Conservation (phyloP, 2,888 invertebrate genomes). For the Cynaeus angustus region DNA sequence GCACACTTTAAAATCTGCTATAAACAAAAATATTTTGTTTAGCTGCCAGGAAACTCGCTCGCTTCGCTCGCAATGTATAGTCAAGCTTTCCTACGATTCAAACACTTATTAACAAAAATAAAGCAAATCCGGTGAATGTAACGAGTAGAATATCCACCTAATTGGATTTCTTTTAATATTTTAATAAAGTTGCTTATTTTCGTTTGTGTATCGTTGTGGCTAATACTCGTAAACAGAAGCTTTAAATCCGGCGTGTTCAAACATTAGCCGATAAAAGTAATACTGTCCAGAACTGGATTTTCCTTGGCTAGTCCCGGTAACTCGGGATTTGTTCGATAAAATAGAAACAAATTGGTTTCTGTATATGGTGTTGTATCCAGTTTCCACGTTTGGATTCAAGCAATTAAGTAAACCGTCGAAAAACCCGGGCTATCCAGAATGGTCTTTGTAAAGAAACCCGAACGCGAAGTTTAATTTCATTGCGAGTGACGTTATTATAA, state of each 20-base stretch:
- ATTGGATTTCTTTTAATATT: too few relatives aligned
- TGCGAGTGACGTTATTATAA: constrained; percentile 68
- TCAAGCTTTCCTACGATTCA: too few relatives aligned
- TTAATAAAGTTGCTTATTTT: too few relatives aligned
- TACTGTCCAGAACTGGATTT: constrained; percentile 30
- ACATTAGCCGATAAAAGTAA: constrained; percentile 37
- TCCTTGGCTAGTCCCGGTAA: constrained; percentile 18
- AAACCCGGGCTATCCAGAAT: constrained; percentile 37
- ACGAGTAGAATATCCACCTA: too few relatives aligned
- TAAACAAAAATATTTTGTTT: too few relatives aligned
- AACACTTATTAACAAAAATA: too few relatives aligned
- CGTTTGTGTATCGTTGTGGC: too few relatives aligned
- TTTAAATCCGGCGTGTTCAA: constrained; percentile 40
- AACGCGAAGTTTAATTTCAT: constrained; percentile 66
- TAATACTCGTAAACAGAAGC: constrained; percentile 9
- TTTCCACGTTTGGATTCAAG: constrained; percentile 25
- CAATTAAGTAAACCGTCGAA: constrained; percentile 42
- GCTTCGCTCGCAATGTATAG: too few relatives aligned
- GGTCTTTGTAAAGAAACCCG: constrained; percentile 61
- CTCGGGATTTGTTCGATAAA: constrained; percentile 36
- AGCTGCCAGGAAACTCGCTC: too few relatives aligned
- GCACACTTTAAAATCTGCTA: too few relatives aligned
- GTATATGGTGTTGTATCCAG: constrained; percentile 23
- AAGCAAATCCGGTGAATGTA: too few relatives aligned
- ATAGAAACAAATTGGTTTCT: constrained; percentile 34